Evolutionary conservation across 2,113 vertebrate species (phyloP), one percentile per base, ranked within the genome.

Genomic region (Irena cyanogastra): DNA sequence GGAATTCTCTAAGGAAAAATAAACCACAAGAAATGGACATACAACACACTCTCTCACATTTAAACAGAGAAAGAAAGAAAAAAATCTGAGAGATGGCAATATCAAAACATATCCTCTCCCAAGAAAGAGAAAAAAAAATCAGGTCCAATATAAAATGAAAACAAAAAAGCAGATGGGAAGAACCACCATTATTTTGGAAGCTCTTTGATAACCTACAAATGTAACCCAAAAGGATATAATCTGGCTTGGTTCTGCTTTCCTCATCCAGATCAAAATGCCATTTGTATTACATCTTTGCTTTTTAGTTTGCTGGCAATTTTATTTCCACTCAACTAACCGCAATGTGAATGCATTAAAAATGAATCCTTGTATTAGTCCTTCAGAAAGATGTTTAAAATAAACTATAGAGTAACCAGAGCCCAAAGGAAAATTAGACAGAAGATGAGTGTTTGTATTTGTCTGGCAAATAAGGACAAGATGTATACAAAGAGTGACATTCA

Each of bases 1-100:
- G 97, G 97, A 98, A 98, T 98, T 98, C 97, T 98, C 96, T 71
- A 95, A 97, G 97, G 97, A 96, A 97, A 98, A 97, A 97, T 96
- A 97, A 98, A 98, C 95, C 94, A 97, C 2, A 6, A 98, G 96
- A 94, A 98, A 97, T 96, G 97, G 97, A 96, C 96, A 97, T 94
- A 94, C 94, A 98, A 96, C 93, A 90, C 77, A 92, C 93, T 98
- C 83, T 96, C 92, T 97, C 90, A 96, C 91, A 96, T 93, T 98
- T 96, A 94, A 97, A 95, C 92, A 97, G 54, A 94, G 44, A 64
- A 28, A 71, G 68, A 61, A 59, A 57, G 35, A 56, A 81, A 95
- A 50, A 35, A 39, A 82, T 68, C 56, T 59, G 56, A 95, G 75
- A 95, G 44, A 95, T 90, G 86, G 68, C 59, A 96, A 80, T 96